Percentiles rank a stretch among this genome's conserved stretches.
Evolutionary conservation across 2,888 invertebrate genomes (phyloP).

Genomic region (Amiota communis): DNA sequence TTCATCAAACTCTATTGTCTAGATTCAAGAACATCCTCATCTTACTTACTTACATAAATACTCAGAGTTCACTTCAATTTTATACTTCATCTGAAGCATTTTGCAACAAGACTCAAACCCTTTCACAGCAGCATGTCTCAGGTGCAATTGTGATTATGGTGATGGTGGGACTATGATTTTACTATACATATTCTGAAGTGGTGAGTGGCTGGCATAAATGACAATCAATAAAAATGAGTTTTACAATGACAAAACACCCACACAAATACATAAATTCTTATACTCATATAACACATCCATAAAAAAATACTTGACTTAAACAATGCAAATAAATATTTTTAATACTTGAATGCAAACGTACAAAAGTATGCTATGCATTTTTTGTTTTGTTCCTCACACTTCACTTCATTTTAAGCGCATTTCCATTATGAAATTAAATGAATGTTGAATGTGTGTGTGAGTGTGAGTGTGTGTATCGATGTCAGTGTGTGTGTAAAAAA

Average conservation of each 20-base stretch:
- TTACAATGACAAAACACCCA: constrained; percentile 26
- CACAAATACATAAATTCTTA: constrained; percentile 15
- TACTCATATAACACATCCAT: constrained; percentile 5
- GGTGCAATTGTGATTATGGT: too few relatives aligned
- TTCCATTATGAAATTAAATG: neutral
- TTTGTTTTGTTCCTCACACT: constrained; percentile 31
- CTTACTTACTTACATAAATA: too few relatives aligned
- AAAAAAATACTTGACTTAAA: constrained; percentile 4
- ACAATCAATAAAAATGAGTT: constrained; percentile 55
- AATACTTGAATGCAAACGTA: constrained; percentile 1
- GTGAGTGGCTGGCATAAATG: constrained; percentile 45
- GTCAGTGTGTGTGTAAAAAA: neutral
- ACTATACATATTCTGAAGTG: too few relatives aligned
- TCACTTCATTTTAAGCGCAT: neutral
- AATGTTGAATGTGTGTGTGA: too few relatives aligned
- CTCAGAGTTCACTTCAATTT: too few relatives aligned
- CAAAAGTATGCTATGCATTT: constrained; percentile 40
- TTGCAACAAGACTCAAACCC: too few relatives aligned
- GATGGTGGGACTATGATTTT: too few relatives aligned
- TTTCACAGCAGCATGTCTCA: too few relatives aligned
- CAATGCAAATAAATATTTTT: constrained; percentile 42
- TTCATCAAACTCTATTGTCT: too few relatives aligned
- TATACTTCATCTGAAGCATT: too few relatives aligned
- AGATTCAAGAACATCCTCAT: too few relatives aligned
- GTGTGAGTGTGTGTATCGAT: neutral